A percentile compares a stretch with the other conserved stretches of the same genome.
phyloP scores from a whole-genome alignment of 23 tunicate species.

The Halocynthia roretzi region DNA sequence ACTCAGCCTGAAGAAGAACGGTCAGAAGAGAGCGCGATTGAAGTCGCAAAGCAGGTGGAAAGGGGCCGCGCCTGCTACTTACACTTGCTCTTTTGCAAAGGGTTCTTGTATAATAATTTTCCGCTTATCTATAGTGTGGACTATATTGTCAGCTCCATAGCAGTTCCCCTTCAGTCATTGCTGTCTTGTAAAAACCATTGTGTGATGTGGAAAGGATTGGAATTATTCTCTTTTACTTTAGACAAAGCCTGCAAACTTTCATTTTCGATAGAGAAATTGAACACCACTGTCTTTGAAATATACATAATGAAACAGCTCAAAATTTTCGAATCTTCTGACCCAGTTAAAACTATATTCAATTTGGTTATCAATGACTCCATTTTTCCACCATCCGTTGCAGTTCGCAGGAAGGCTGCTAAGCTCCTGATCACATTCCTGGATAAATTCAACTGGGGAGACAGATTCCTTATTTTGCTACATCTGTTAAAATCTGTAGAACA shows the following conservation, averaged over 20 bases:
- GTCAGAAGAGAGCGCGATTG: neutral
- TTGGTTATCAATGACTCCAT: neutral
- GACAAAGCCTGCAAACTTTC: neutral
- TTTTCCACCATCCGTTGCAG: neutral
- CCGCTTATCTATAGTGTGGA: constrained; percentile 1
- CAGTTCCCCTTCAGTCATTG: neutral
- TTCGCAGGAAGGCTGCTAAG: neutral
- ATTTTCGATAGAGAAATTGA: neutral
- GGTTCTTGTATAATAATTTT: constrained; percentile 3
- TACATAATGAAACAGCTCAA: neutral
- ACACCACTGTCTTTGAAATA: neutral
- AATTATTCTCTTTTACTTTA: neutral
- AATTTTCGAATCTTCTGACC: neutral
- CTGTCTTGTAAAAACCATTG: constrained; percentile 13
- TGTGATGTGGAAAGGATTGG: constrained; percentile 26
- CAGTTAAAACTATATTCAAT: neutral
- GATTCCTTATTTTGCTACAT: constrained; percentile 19
- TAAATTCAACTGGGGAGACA: constrained; percentile 62
- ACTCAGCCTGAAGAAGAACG: constrained; percentile 4
- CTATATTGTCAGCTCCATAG: neutral
- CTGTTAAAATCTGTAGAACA: constrained; percentile 26
- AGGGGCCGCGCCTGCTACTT: constrained; percentile 5
- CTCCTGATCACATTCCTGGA: constrained; percentile 26
- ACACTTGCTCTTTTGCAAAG: constrained; percentile 7
- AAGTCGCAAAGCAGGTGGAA: neutral